A percentile compares a stretch with the other conserved stretches of the same genome.
Conservation (phyloP, 2,797 vertebrate species). For the Hirundo rustica region DNA sequence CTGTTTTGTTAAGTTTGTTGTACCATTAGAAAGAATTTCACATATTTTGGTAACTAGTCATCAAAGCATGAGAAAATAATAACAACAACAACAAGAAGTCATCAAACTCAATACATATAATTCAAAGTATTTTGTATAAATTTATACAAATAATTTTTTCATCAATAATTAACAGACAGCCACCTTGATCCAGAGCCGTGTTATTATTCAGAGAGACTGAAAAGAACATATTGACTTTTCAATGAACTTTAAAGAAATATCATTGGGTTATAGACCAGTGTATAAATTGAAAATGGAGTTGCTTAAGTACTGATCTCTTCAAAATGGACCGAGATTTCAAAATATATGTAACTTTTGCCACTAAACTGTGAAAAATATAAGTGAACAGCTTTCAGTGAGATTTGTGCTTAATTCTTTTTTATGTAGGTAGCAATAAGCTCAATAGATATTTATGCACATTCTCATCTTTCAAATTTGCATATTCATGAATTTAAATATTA, state of each 20-base stretch:
- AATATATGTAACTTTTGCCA: background rate
- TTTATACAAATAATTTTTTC: background rate
- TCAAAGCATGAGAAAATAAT: background rate
- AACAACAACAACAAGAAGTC: background rate
- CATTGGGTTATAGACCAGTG: background rate
- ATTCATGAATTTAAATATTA: background rate
- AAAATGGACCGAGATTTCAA: background rate
- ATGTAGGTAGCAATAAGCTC: background rate
- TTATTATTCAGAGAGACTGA: background rate
- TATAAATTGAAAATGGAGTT: background rate
- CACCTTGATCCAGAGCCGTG: background rate
- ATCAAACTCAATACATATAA: background rate
- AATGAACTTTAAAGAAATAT: background rate
- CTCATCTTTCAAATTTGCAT: constrained; percentile 16
- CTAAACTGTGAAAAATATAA: background rate
- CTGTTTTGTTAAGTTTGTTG: background rate
- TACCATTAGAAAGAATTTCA: background rate
- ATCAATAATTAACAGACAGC: background rate
- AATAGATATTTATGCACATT: background rate
- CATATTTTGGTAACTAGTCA: background rate
- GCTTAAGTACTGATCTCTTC: background rate
- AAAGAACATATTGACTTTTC: background rate
- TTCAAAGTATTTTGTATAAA: background rate
- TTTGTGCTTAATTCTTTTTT: background rate
- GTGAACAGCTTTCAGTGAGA: background rate